These are phyloP conservation scores for Leiothrix lutea DNA, from an alignment of 2,113 vertebrate species.

Conservation along the genomic window DNA sequence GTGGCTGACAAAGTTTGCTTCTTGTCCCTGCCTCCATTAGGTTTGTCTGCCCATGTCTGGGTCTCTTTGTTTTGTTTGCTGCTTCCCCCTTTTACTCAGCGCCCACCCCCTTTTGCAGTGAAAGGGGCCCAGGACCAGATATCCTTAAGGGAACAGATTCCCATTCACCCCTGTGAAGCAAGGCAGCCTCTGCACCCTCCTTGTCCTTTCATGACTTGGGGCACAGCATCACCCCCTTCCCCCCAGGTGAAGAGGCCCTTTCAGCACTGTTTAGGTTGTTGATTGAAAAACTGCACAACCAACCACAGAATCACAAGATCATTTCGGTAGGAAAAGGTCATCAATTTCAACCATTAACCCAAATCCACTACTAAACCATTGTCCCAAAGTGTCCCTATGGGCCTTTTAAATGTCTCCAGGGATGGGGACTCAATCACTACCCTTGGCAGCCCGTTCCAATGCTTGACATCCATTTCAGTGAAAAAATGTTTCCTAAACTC, in stretches of 20 bases:
- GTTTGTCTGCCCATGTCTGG: neutral
- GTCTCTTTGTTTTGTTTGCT: neutral
- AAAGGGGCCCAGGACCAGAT: neutral
- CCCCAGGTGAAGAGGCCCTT: neutral
- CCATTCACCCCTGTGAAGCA: neutral
- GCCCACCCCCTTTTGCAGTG: accelerated
- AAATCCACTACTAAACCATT: neutral
- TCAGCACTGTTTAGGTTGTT: neutral
- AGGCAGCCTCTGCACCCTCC: neutral
- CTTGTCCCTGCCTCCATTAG: neutral
- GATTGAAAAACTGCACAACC: neutral
- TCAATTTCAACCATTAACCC: neutral
- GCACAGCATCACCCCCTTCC: neutral
- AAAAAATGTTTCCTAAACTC: neutral
- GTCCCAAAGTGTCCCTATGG: neutral
- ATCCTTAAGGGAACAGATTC: neutral
- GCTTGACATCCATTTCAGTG: neutral
- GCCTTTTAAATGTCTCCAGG: neutral
- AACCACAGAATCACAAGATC: neutral
- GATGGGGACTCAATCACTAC: neutral
- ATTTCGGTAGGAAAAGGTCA: neutral
- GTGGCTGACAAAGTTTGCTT: neutral
- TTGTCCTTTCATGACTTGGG: neutral
- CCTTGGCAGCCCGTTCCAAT: neutral
- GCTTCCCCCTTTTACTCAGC: neutral